phyloP scores from a whole-genome alignment of 2,113 vertebrate genomes.

The Trochalopteron elliotii region DNA sequence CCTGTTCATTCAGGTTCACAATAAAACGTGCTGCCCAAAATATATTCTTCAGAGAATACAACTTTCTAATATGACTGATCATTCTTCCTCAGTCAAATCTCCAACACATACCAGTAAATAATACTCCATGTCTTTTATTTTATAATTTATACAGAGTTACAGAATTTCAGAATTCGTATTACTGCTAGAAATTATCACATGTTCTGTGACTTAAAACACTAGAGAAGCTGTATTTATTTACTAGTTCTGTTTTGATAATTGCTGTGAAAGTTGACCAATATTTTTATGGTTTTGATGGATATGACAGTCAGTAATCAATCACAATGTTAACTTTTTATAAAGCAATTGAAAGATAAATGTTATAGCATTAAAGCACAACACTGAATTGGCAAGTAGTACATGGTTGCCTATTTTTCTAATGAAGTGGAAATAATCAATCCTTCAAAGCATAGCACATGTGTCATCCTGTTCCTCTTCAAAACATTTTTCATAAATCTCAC shows the following conservation, averaged over 20 bases:
- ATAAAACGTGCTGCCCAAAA: slow-evolving; percentile 14
- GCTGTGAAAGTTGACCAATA: slow-evolving; percentile 7
- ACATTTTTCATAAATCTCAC: background rate
- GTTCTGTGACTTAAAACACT: background rate
- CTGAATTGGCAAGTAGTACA: background rate
- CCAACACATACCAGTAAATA: background rate
- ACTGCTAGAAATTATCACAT: background rate
- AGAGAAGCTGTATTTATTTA: background rate
- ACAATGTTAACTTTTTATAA: slow-evolving; percentile 20
- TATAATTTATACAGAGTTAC: background rate
- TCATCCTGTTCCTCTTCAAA: background rate
- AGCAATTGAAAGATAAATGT: slow-evolving; percentile 4
- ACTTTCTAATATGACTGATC: background rate
- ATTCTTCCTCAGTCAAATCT: background rate
- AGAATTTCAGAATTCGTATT: background rate
- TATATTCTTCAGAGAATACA: background rate
- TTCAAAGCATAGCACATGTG: background rate
- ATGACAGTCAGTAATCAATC: background rate
- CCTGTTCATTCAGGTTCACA: slow-evolving; percentile 20
- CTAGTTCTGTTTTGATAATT: slow-evolving; percentile 22
- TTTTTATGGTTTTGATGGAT: background rate
- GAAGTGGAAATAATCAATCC: background rate
- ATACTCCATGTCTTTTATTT: background rate
- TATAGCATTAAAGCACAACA: background rate
- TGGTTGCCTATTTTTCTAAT: background rate